phyloP scores from a whole-genome alignment of 2,888 invertebrate genomes.

The Stenoptilia bipunctidactyla region DNA sequence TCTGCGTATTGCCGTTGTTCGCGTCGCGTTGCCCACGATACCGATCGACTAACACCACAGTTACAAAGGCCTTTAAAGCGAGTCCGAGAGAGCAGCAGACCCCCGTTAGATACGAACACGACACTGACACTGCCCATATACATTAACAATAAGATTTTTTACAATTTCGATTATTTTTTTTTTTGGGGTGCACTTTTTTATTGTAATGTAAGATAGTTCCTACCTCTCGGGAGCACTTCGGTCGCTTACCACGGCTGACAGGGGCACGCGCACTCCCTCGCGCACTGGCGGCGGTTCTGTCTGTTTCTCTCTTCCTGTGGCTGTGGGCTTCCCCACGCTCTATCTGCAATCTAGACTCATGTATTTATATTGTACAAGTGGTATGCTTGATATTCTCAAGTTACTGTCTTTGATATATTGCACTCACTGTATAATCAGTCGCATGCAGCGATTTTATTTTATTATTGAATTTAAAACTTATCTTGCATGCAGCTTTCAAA shows the following conservation, averaged over 20 bases:
- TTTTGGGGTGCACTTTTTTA: slow-evolving; percentile 50
- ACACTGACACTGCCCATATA: slow-evolving; percentile 65
- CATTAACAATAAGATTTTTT: slow-evolving; percentile 47
- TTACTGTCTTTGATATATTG: too few species aligned
- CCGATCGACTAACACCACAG: slow-evolving; percentile 62
- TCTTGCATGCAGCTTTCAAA: too few species aligned
- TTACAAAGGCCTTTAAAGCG: slow-evolving; percentile 69
- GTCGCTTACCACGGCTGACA: slow-evolving; percentile 55
- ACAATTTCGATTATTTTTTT: slow-evolving; percentile 25
- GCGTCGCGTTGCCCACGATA: slow-evolving; percentile 33
- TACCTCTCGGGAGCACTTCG: slow-evolving; percentile 45
- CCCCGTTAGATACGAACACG: slow-evolving; percentile 61
- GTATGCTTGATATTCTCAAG: slow-evolving; percentile 14
- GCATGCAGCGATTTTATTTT: too few species aligned
- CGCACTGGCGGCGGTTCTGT: slow-evolving; percentile 70
- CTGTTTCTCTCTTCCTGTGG: slow-evolving; percentile 73
- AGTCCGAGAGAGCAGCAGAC: slow-evolving; percentile 74
- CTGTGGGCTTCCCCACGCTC: slow-evolving; percentile 64
- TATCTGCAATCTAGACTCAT: slow-evolving; percentile 46
- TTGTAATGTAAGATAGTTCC: slow-evolving; percentile 26
- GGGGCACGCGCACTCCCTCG: slow-evolving; percentile 57
- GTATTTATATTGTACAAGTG: slow-evolving; percentile 21
- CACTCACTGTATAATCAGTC: too few species aligned
- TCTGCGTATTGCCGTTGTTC: slow-evolving; percentile 58
- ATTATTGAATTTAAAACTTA: too few species aligned